Conservation (phyloP, 2,113 vertebrate genomes). For the Proterorhinus semilunaris region DNA sequence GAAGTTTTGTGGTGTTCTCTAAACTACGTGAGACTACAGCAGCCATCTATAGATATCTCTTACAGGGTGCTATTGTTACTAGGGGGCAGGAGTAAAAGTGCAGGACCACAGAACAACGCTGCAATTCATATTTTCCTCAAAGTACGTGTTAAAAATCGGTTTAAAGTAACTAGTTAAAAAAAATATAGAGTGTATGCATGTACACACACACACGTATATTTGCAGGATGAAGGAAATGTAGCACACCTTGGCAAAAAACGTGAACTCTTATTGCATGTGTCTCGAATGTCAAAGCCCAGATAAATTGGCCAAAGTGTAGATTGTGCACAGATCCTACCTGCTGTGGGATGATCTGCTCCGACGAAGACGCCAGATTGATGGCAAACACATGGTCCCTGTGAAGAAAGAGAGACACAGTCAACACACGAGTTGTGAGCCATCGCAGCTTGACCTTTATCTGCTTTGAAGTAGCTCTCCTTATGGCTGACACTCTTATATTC, state of each 20-base stretch:
- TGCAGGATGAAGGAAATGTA: background rate
- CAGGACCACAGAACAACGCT: too few species aligned
- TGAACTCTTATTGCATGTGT: background rate
- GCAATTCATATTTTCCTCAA: too few species aligned
- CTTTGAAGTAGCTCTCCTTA: slow-evolving; percentile 10
- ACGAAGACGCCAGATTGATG: slow-evolving; percentile 80
- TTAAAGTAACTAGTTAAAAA: too few species aligned
- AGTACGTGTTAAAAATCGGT: too few species aligned
- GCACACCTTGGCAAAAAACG: background rate
- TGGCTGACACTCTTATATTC: slow-evolving; percentile 4
- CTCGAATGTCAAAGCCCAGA: background rate
- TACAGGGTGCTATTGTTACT: too few species aligned
- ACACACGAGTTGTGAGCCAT: slow-evolving; percentile 1
- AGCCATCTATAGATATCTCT: too few species aligned
- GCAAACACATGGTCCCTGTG: slow-evolving; percentile 90
- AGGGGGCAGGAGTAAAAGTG: too few species aligned
- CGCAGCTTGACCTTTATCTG: background rate
- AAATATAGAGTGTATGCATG: too few species aligned
- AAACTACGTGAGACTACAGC: too few species aligned
- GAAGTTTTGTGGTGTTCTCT: too few species aligned
- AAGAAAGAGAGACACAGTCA: slow-evolving; percentile 9
- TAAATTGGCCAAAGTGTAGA: background rate
- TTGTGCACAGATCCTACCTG: slow-evolving; percentile 75
- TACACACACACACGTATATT: too few species aligned
- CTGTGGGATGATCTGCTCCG: slow-evolving; percentile 80